These are phyloP conservation scores for Drosophila mayri DNA, from an alignment of 1,140 invertebrate genomes.

Conservation along the genomic window DNA sequence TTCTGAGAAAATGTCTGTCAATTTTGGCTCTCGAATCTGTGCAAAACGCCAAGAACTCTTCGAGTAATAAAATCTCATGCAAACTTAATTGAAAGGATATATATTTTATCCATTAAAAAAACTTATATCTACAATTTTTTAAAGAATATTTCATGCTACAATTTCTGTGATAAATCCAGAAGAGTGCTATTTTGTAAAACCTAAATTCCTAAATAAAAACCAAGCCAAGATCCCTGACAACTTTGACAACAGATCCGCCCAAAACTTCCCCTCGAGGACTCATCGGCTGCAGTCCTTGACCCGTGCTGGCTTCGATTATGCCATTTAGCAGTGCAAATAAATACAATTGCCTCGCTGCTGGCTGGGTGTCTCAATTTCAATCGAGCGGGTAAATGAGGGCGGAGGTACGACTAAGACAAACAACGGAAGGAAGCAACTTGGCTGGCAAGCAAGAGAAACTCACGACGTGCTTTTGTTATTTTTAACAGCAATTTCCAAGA, in stretches of 20 bases:
- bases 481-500: conserved; percentile 81
- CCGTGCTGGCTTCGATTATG: conserved; percentile 66
- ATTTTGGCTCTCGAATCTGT: too few relatives aligned
- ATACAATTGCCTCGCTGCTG: conserved; percentile 67
- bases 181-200: neutral
- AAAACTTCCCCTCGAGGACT: conserved; percentile 6
- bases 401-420: conserved; percentile 67
- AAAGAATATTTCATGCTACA: neutral
- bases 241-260: conserved; percentile 6
- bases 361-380: conserved; percentile 74
- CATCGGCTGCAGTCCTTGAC: conserved; percentile 46
- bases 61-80: neutral
- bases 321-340: conserved; percentile 80
- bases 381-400: conserved; percentile 30
- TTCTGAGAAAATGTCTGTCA: neutral
- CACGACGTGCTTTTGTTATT: conserved; percentile 75
- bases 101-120: too few relatives aligned
- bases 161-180: neutral
- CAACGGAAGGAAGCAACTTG: conserved; percentile 72
- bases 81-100: neutral
- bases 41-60: too few relatives aligned
- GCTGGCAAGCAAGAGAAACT: conserved; percentile 62
- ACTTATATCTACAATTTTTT: too few relatives aligned
- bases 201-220: neutral
- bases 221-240: conserved; percentile 7